Conservation (phyloP, 2,888 invertebrate species). For the Melanotus villosus region DNA sequence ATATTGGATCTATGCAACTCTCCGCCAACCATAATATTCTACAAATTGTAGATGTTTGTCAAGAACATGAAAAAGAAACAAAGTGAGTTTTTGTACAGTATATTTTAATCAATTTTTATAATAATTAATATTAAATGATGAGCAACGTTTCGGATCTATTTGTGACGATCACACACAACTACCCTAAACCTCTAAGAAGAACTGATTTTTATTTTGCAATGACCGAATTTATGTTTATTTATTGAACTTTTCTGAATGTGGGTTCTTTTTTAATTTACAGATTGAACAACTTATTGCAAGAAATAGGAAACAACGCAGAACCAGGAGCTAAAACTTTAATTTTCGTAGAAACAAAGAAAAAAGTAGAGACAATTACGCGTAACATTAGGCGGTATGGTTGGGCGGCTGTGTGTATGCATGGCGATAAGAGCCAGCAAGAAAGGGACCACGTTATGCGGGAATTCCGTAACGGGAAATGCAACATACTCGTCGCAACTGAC, state of each 20-base stretch:
- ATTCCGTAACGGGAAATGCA: constrained; percentile 86
- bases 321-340: constrained; percentile 85
- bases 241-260: no score
- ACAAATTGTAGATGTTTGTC: constrained; percentile 95
- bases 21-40: constrained; percentile 95
- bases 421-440: constrained; percentile 94
- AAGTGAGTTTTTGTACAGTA: constrained; percentile 59
- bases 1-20: constrained; percentile 91
- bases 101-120: no score
- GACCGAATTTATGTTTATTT: no score
- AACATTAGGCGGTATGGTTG: constrained; percentile 86
- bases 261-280: no score
- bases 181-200: constrained; percentile 53
- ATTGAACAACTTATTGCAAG: constrained; percentile 70
- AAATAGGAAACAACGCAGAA: constrained; percentile 43
- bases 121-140: no score
- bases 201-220: constrained; percentile 51
- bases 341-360: constrained; percentile 98
- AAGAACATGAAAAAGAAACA: constrained; percentile 87
- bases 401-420: constrained; percentile 89
- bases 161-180: constrained; percentile 9
- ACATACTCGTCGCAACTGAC: constrained; percentile 94
- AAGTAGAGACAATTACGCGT: constrained; percentile 91
- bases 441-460: constrained; percentile 88
- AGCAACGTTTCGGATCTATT: constrained; percentile 23